These are phyloP conservation scores for Phocides pigmalion DNA, from an alignment of 1,140 invertebrate genomes.

Conservation along the genomic window DNA sequence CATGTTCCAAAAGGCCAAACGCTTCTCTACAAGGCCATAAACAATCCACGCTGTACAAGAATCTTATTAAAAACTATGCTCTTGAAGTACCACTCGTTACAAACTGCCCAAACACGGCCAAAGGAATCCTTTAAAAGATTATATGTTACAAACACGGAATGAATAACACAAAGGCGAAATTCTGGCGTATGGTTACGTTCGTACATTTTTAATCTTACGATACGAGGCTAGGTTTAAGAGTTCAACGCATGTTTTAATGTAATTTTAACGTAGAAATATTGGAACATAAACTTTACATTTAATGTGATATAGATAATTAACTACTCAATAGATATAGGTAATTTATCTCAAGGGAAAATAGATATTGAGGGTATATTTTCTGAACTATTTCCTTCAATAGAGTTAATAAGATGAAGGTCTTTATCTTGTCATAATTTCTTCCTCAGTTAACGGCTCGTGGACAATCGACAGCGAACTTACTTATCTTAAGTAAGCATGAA, in stretches of 20 bases:
- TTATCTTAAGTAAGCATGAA: background rate
- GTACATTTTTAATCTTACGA: constrained; percentile 9
- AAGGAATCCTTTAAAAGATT: background rate
- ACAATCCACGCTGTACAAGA: no score
- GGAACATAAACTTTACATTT: background rate
- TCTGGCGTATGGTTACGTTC: constrained; percentile 2
- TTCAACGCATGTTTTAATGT: constrained; percentile 4
- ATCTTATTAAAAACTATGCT: no score
- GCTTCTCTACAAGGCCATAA: no score
- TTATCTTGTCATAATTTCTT: background rate
- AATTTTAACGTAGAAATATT: constrained; percentile 1
- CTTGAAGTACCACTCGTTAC: background rate
- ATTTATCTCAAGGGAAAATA: no score
- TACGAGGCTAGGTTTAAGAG: constrained; percentile 1
- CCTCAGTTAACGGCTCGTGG: background rate
- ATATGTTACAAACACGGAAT: constrained; percentile 2
- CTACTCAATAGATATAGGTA: no score
- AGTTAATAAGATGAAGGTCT: background rate
- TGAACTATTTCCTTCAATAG: no score
- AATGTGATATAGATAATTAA: background rate
- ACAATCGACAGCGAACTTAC: background rate
- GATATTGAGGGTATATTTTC: no score
- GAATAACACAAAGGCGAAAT: background rate
- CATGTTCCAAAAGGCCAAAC: no score
- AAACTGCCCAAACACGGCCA: background rate